Conservation (phyloP, 30 jellyfish, hydroid and myxozoan species). For the Aurelia aurita complex sp. Pacific region DNA sequence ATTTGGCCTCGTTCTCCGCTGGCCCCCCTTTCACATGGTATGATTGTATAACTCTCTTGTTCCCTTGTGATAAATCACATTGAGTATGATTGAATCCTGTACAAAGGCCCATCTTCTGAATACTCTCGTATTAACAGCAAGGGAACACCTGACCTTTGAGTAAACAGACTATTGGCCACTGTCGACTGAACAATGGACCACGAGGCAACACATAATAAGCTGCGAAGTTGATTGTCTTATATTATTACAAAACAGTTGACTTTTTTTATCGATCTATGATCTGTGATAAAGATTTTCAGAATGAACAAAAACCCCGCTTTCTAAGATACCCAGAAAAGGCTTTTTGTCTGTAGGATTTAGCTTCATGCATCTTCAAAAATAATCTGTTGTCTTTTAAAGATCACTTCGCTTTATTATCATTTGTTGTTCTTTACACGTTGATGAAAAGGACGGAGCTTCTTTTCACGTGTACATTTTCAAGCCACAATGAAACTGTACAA, state of each 20-base stretch:
- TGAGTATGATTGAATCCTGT: neutral
- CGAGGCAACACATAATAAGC: conserved; percentile 38
- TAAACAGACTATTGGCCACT: conserved; percentile 22
- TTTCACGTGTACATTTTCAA: conserved; percentile 7
- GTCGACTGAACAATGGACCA: conserved; percentile 22
- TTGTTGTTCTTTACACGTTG: neutral
- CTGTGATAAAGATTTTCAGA: conserved; percentile 22
- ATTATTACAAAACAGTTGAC: conserved; percentile 13
- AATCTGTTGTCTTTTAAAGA: neutral
- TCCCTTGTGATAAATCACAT: neutral
- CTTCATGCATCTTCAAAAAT: conserved; percentile 18
- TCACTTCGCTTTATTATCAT: neutral
- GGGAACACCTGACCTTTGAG: conserved; percentile 21
- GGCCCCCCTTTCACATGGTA: too few species aligned
- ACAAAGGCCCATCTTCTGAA: conserved; percentile 1
- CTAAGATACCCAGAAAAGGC: neutral
- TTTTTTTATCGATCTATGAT: neutral
- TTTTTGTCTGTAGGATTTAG: neutral
- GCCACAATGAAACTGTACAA: neutral
- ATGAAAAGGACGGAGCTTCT: neutral
- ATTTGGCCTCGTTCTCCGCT: too few species aligned
- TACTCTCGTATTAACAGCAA: neutral
- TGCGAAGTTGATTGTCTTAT: conserved; percentile 19
- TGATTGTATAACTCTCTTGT: too few species aligned
- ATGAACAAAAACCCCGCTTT: conserved; percentile 6